Evolutionary conservation across 2,888 invertebrate species (phyloP), one percentile per base, ranked within the genome.

Genomic region (Syrista parreyssii): DNA sequence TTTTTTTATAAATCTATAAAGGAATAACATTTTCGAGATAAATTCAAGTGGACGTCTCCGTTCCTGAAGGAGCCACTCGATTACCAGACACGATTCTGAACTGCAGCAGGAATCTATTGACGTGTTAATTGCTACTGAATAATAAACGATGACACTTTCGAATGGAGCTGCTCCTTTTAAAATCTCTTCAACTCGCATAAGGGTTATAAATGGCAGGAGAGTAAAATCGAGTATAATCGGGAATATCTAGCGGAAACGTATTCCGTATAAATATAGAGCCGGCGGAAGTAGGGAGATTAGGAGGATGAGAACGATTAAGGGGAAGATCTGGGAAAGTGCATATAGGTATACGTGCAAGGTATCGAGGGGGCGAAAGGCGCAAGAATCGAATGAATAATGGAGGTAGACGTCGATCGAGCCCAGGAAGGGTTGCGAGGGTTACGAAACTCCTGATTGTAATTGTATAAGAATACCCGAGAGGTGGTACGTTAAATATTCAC

Each of bases 121-220:
- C 88, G 88, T 85, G 88, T 88, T 89, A 89, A 89, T 89, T 89
- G 89, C 89, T 83, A 84, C 84, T 89, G 88, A 89, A 89, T 89
- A 88, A 89, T 89, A 86, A 84, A 89, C 84, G 83, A 77, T 83
- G 82, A 80, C 85, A 83, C 85, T 83, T 85, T 84, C 79, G 80
- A 83, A 82, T 81, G 78, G 82, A 83, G 84, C 85, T 82, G 86
- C 55, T 87, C 87, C 87, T 88, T 87, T 87, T 87, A 88, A 87
- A 88, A 88, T 84, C 84, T 85, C 86, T 79, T 80, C 80, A 55
- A 55, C 9, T 55, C 55, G 55, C 55, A 0, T 9, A 23, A 55
- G 55, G 55, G 2, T 23, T 9, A 9, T 55, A 55, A 55, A 55
- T 23, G 55, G 55, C 2, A 3, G 23, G 55, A 9, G 55, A 6